phyloP scores from a whole-genome alignment of 2,113 vertebrate genomes.

The Ornithorhynchus anatinus region DNA sequence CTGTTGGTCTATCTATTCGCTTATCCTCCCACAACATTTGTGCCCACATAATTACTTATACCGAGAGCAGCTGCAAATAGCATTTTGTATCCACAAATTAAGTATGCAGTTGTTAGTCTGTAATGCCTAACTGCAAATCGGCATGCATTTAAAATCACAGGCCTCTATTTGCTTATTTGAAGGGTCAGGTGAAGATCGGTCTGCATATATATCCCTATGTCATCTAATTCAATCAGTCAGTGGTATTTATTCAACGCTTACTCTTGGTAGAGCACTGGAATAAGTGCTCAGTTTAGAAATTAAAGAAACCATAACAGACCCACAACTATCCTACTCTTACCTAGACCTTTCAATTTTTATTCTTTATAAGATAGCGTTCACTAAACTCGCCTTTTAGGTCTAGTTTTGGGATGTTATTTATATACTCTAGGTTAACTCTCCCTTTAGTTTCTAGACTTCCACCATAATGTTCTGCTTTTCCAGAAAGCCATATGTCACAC shows the following conservation, averaged over 20 bases:
- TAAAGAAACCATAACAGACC: not conserved
- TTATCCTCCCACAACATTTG: too few relatives aligned
- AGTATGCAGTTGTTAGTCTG: too few relatives aligned
- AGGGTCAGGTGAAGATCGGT: too few relatives aligned
- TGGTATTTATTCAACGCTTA: not conserved
- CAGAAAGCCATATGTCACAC: not conserved
- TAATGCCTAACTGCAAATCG: too few relatives aligned
- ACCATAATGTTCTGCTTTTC: slow-evolving; percentile 15
- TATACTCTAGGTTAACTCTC: slow-evolving; percentile 11
- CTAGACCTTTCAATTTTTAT: slow-evolving; percentile 26
- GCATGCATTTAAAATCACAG: too few relatives aligned
- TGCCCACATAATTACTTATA: too few relatives aligned
- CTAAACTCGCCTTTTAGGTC: slow-evolving; percentile 30
- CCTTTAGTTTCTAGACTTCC: not conserved
- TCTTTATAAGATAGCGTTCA: slow-evolving; percentile 43
- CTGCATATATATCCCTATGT: too few relatives aligned
- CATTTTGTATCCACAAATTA: too few relatives aligned
- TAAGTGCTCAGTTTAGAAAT: not conserved
- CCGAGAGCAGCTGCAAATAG: too few relatives aligned
- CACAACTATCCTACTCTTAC: slow-evolving; percentile 29
- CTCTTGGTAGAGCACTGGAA: not conserved
- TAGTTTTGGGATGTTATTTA: slow-evolving; percentile 18
- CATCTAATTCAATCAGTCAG: not conserved
- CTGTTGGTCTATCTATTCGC: too few relatives aligned
- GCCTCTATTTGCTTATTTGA: too few relatives aligned